phyloP scores from a whole-genome alignment of 2,113 vertebrate species.

The Eira barbara region DNA sequence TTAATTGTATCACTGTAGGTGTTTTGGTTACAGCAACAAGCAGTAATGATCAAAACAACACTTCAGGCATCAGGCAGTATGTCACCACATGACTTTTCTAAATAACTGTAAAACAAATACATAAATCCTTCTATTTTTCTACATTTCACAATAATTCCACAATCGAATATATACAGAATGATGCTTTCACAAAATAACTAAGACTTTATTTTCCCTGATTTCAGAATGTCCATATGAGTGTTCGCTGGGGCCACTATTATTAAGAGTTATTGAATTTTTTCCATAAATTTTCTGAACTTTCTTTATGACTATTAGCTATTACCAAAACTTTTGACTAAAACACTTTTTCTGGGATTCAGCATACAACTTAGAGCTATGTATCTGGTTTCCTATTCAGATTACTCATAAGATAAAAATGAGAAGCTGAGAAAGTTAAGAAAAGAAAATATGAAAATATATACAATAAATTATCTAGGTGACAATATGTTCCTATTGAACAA shows the following conservation, averaged over 20 bases:
- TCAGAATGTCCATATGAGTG: conserved; percentile 42
- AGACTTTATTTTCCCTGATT: conserved; percentile 35
- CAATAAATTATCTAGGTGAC: neutral
- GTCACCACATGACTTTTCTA: neutral
- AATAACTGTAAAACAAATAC: neutral
- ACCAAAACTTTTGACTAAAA: neutral
- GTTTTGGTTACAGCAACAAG: neutral
- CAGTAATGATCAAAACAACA: neutral
- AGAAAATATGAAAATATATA: neutral
- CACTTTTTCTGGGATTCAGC: neutral
- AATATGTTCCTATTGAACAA: neutral
- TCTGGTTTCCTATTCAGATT: neutral
- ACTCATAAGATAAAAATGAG: neutral
- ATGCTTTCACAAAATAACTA: conserved; percentile 67
- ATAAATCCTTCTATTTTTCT: neutral
- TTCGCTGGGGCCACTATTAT: conserved; percentile 62
- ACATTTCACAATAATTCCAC: conserved; percentile 58
- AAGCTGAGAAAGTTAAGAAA: neutral
- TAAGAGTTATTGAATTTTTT: neutral
- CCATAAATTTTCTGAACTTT: neutral
- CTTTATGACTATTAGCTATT: neutral
- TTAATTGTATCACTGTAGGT: neutral
- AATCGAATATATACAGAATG: conserved; percentile 53
- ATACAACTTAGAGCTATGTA: neutral
- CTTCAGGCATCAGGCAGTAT: neutral